Evolutionary conservation across 2,113 vertebrate species (phyloP).

Genomic region (Passer montanus): DNA sequence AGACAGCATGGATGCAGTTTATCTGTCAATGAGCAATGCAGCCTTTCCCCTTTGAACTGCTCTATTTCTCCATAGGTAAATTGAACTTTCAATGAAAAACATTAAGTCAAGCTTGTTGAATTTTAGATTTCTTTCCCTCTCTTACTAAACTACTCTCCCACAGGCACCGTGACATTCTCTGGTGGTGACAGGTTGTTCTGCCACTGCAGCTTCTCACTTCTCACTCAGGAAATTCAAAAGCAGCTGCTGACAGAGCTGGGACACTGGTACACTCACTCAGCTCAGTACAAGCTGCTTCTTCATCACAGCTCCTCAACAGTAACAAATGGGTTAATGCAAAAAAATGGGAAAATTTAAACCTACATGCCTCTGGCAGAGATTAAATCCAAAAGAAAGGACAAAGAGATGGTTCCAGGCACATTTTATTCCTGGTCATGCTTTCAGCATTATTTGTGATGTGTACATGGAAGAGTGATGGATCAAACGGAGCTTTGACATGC

Average conservation of each 20-base stretch:
- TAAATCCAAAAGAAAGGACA: background rate
- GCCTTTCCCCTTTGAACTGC: background rate
- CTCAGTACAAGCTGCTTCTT: background rate
- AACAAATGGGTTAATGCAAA: background rate
- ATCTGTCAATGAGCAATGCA: background rate
- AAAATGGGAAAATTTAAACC: background rate
- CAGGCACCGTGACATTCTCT: rapidly evolving
- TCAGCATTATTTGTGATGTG: background rate
- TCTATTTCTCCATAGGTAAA: background rate
- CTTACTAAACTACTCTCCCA: rapidly evolving
- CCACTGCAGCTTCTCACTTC: background rate
- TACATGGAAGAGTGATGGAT: background rate
- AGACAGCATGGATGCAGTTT: background rate
- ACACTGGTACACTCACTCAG: rapidly evolving
- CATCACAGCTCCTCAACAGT: background rate
- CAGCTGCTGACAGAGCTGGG: background rate
- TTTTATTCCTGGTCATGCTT: background rate
- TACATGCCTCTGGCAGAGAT: background rate
- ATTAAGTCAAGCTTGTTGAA: background rate
- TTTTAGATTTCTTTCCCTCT: background rate
- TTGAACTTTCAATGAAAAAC: background rate
- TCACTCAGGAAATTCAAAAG: background rate
- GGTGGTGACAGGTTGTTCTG: background rate
- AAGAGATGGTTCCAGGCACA: background rate
- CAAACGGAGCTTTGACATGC: background rate